Evolutionary conservation across 92 coral and sea anemone genomes (phyloP).

Genomic region (Muricea muricata): DNA sequence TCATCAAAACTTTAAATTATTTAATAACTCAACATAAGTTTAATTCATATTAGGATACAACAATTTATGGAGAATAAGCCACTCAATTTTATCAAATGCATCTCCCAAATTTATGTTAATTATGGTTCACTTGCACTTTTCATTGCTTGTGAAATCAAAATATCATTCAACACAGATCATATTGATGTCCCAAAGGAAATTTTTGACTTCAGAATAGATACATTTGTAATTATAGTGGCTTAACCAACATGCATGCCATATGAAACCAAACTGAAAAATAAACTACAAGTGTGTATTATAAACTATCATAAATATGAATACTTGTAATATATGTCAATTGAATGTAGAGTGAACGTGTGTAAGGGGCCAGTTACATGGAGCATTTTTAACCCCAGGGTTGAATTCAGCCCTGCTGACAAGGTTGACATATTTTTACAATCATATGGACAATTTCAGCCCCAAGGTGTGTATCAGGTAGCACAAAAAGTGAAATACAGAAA

Average conservation of each 20-base stretch:
- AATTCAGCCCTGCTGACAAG: too few relatives aligned
- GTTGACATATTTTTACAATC: too few relatives aligned
- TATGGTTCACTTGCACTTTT: too few relatives aligned
- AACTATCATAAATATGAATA: neutral
- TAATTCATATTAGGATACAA: too few relatives aligned
- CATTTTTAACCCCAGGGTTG: too few relatives aligned
- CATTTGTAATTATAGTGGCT: neutral
- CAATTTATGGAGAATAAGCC: neutral
- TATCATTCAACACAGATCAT: neutral
- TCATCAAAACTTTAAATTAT: neutral
- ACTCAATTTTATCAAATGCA: neutral
- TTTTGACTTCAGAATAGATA: neutral
- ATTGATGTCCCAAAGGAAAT: neutral
- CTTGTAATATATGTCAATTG: neutral
- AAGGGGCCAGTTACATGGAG: too few relatives aligned
- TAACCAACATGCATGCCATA: too few relatives aligned
- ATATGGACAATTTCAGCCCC: too few relatives aligned
- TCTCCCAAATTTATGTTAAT: too few relatives aligned
- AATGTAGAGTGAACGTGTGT: neutral
- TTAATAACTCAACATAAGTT: neutral
- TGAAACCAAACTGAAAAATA: neutral
- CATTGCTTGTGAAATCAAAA: too few relatives aligned
- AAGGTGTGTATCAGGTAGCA: too few relatives aligned
- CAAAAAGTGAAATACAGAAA: too few relatives aligned
- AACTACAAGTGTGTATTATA: neutral